Percentiles rank a stretch among this genome's conserved stretches.
Evolutionary conservation across 35 echinoderm and acorn worm species (phyloP).

Genomic region (Stichopus chloronotus): DNA sequence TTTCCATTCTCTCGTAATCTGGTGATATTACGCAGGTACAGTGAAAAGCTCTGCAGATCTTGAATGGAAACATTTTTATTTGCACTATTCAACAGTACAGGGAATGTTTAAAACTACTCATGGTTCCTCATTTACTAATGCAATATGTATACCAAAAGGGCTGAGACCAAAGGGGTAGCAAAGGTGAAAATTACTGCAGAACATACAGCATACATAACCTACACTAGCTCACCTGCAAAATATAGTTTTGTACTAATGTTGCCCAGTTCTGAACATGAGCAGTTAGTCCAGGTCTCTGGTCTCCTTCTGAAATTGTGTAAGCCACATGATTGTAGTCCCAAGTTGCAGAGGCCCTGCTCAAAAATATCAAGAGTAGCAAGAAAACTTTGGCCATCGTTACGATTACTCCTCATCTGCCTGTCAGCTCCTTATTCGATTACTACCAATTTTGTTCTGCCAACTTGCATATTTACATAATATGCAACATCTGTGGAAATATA

Average conservation of each 20-base stretch:
- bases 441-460: neutral
- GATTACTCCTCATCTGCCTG: no score
- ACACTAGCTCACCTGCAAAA: slow-evolving; percentile 75
- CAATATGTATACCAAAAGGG: no score
- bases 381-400: neutral
- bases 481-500: neutral
- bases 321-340: slow-evolving; percentile 4
- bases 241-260: slow-evolving; percentile 92
- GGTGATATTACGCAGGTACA: no score
- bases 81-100: no score
- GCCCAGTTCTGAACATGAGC: slow-evolving; percentile 97
- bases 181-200: no score
- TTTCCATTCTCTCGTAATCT: no score
- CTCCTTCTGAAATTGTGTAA: slow-evolving; percentile 16
- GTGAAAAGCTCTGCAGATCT: no score
- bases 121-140: no score
- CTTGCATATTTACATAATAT: neutral
- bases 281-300: slow-evolving; percentile 53
- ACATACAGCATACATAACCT: neutral
- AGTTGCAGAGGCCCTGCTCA: neutral
- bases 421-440: no score
- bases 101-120: neutral
- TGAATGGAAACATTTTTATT: no score
- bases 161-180: no score
- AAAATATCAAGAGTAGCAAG: neutral